Base-by-base conservation (phyloP, 2,888 invertebrate genomes). In the Gnatocerus cornutus region DNA sequence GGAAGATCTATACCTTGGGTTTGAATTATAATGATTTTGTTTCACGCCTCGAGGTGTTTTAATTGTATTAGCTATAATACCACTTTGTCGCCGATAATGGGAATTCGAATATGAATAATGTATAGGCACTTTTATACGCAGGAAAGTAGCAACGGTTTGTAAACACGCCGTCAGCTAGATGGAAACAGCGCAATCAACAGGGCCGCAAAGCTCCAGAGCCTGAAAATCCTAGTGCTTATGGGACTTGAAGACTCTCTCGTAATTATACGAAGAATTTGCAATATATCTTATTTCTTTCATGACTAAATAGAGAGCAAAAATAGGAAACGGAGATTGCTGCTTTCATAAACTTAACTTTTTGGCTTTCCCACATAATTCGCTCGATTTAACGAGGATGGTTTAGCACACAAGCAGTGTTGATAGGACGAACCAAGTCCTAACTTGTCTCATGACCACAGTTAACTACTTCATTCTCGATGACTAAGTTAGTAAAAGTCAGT, bases 191-290 rank as follows among this genome's bases (percentile, higher is more conserved):
- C 69, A 72, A 72, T 72, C 72, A 72, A 72, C 69, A 69, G 68
- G 66, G 59, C 68, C 52, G 48, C 48, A 66, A 69, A 63, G 55
- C 71, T 62, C 58, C 21, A 30, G 41, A 48, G 61, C 27, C 62
- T 61, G 68, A 58, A 69, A 65, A 72, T 69, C 65, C 68, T 27
- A 41, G 64, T 58, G 62, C 65, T 69, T 73, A 62, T 67, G 69
- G 69, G 69, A 73, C 64, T 68, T 69, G 69, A 64, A 41, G 65
- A 64, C 64, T 45, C 68, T 16, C 27, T 52, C 33, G 73, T 69
- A 73, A 73, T 73, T 73, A 73, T 56, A 67, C 62, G 30, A 73
- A 67, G 73, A 73, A 71, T 73, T 66, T 43, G 63, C 61, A 70
- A 62, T 64, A 72, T 68, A 64, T 67, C 53, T 67, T 50, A 45